These are phyloP conservation scores for Cancer borealis DNA, from an alignment of 2,888 invertebrate genomes.

Conservation along the genomic window DNA sequence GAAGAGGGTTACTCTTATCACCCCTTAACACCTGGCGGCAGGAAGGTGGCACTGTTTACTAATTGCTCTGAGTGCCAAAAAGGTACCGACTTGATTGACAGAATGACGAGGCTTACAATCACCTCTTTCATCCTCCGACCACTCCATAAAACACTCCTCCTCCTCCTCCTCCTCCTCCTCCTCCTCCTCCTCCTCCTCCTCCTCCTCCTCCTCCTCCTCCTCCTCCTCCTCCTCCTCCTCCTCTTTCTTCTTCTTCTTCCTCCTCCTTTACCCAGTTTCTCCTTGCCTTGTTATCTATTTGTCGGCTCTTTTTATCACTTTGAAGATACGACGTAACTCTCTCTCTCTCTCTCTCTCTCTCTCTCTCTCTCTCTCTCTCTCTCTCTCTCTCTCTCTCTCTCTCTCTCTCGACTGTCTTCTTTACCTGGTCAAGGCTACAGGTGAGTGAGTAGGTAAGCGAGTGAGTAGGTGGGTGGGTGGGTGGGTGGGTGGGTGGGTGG, in stretches of 20 bases:
- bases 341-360: constrained; percentile 57
- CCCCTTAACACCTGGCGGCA: constrained; percentile 60
- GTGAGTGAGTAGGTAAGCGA: not conserved
- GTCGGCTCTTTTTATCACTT: constrained; percentile 23
- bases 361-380: constrained; percentile 59
- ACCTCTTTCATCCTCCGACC: not conserved
- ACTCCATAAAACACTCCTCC: not conserved
- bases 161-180: constrained; percentile 27
- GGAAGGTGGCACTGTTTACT: constrained; percentile 69
- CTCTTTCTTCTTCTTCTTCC: not conserved
- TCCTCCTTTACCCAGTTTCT: not conserved
- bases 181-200: not conserved
- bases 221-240: not conserved
- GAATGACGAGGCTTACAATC: constrained; percentile 34
- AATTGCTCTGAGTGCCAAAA: constrained; percentile 56
- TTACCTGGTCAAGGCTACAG: not conserved
- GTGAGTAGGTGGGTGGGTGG: not conserved
- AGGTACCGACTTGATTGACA: constrained; percentile 56
- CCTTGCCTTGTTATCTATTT: not conserved
- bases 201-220: not conserved
- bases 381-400: constrained; percentile 54
- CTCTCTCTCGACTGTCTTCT: not conserved
- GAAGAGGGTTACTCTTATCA: not conserved
- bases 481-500: not conserved
- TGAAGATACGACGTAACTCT: not conserved